These are phyloP conservation scores for Helogale parvula DNA, from an alignment of 2,113 vertebrate genomes.

Conservation along the genomic window DNA sequence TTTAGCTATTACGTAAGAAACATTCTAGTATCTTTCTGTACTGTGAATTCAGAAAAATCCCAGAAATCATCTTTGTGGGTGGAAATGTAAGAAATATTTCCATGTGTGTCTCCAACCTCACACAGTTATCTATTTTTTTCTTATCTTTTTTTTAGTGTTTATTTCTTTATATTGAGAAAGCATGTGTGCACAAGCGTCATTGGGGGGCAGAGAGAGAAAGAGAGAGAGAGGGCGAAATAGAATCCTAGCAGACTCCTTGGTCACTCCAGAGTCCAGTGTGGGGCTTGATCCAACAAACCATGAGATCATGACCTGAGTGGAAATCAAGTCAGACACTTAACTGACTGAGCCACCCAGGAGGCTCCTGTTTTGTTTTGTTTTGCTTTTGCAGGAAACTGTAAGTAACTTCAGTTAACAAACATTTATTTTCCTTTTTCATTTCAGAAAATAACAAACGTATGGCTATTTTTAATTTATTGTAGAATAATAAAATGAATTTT, in stretches of 20 bases:
- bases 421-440: neutral
- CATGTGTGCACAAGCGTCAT: too few species aligned
- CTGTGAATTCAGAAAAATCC: neutral
- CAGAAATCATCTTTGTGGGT: neutral
- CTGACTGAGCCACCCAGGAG: too few species aligned
- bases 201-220: too few species aligned
- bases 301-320: too few species aligned
- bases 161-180: too few species aligned
- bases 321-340: too few species aligned
- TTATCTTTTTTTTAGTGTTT: neutral
- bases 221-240: too few species aligned
- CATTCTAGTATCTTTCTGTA: neutral
- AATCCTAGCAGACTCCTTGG: too few species aligned
- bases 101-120: neutral
- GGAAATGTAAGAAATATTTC: neutral
- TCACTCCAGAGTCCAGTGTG: too few species aligned
- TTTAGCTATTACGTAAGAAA: neutral
- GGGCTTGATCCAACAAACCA: too few species aligned
- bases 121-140: neutral
- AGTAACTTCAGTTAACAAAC: neutral
- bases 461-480: neutral
- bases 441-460: neutral
- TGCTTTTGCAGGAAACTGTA: neutral
- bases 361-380: neutral
- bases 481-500: neutral